Base-by-base conservation (phyloP, 2,113 vertebrate genomes). In the Cettia cetti region DNA sequence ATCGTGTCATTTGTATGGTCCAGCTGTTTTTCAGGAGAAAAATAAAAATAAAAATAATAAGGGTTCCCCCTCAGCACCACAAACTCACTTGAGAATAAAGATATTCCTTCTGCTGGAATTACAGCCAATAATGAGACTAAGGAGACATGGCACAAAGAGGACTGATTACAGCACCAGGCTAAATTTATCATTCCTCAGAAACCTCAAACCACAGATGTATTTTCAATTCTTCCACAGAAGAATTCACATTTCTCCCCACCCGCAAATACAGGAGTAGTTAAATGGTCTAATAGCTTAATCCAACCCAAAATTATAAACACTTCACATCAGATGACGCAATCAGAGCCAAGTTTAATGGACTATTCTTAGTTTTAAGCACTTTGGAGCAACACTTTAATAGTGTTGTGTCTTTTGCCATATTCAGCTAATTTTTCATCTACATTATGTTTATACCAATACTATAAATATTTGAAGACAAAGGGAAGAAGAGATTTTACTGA, bases 171-270 rank as follows among this genome's bases (percentile, higher is more conserved):
- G 81, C 68, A 53, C 56, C 30, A 52, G 75, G 57, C 89, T 96
- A 81, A 84, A 89, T 87, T 94, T 96, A 85, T 76, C 93, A 71
- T 60, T 59, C 60, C 44, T 96, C 69, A 53, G 88, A 86, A 95
- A 84, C 91, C 83, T 92, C 95, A 96, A 94, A 82, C 83, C 86
- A 94, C 93, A 95, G 87, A 92, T 91, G 65, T 76, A 92, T 91
- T 91, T 95, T 84, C 80, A 95, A 82, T 87, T 92, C 87, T 95
- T 95, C 78, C 94, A 85, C 4, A 82, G 78, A 89, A 92, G 53
- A 94, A 94, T 76, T 69, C 61, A 63, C 52, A 66, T 92, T 75
- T 86, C 87, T 75, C 37, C 69, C 49, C 74, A 94, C 49, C 57
- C 40, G 0, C 92, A 60, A 92, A 84, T 56, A 72, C 61, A 60